These are phyloP conservation scores for Spermophilus dauricus DNA, from an alignment of 2,113 vertebrate species.

Conservation along the genomic window DNA sequence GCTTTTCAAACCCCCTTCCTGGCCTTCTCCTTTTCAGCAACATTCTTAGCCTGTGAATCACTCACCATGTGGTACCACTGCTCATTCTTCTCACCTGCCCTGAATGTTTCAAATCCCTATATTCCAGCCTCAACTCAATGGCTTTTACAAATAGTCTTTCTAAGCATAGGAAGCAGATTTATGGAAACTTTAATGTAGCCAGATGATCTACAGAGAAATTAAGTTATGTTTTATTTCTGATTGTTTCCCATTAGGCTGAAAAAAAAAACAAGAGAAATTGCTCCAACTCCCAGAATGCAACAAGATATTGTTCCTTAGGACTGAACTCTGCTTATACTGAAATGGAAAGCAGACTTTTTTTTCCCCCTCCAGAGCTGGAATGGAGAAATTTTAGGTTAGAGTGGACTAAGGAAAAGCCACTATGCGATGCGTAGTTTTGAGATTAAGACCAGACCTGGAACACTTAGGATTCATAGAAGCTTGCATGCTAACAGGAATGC, in stretches of 20 bases:
- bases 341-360: not conserved
- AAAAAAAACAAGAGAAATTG: not conserved
- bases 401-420: not conserved
- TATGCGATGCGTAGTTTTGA: not conserved
- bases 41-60: conserved; percentile 33
- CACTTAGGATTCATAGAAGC: not conserved
- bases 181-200: conserved; percentile 68
- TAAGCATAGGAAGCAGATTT: conserved; percentile 60
- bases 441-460: not conserved
- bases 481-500: not conserved
- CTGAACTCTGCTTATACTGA: not conserved
- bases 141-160: conserved; percentile 66
- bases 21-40: conserved; percentile 18
- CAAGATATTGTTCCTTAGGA: not conserved
- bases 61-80: not conserved
- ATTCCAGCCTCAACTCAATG: conserved; percentile 53
- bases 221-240: conserved; percentile 64
- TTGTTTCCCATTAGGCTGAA: not conserved
- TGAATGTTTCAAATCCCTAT: conserved; percentile 25
- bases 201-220: conserved; percentile 71
- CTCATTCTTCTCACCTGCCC: conserved; percentile 60
- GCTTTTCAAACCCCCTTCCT: not conserved
- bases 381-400: not conserved
- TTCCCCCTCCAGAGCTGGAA: not conserved
- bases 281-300: not conserved